Evolutionary conservation across 2,888 invertebrate species (phyloP), one percentile per base, ranked within the genome.

Genomic region (Pristionchus japonicus): DNA sequence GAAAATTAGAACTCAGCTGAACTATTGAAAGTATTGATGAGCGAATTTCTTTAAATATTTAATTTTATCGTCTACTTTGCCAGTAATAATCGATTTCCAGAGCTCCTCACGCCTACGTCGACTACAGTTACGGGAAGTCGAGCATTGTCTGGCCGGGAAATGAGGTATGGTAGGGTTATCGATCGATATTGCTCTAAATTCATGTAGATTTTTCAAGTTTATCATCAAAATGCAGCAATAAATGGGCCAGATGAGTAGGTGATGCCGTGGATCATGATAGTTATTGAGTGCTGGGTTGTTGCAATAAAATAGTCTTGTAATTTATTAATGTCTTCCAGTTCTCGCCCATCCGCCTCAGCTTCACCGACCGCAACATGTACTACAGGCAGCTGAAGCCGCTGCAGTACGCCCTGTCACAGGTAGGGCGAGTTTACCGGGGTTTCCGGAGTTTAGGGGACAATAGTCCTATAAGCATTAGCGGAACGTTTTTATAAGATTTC

Each of bases 331-430:
- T n/a, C 7, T 17, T 74, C 11, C 37, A 40, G 74, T 34, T 74
- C 37, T 20, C 74, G 74, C 20, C 82, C 17, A 49, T 82, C 15
- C 52, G 49, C 27, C 47, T 82, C 31, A 52, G 52, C 49, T 82
- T 82, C 82, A 43, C 31, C 27, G 34, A 47, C 27, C 31, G 49
- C 49, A 82, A 49, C 82, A 27, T 31, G 49, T 82, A 82, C 49
- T 82, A 82, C 20, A 11, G 52, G 13, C 20, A 47, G 23, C 82
- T 82, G 37, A 82, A 82, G 82, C 82, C 82, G 82, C 47, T 82
- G 15, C 49, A 82, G 34, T 82, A 82, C 34, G 82, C 82, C 15
- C 82, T 82, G 15, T 47, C 82, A 17, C 82, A 82, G 49, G 82
- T 82, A n/a, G n/a, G n/a, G n/a, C n/a, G n/a, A n/a, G n/a, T n/a